phyloP scores from a whole-genome alignment of 2,888 invertebrate species.

The Tanaodytes sp. region DNA sequence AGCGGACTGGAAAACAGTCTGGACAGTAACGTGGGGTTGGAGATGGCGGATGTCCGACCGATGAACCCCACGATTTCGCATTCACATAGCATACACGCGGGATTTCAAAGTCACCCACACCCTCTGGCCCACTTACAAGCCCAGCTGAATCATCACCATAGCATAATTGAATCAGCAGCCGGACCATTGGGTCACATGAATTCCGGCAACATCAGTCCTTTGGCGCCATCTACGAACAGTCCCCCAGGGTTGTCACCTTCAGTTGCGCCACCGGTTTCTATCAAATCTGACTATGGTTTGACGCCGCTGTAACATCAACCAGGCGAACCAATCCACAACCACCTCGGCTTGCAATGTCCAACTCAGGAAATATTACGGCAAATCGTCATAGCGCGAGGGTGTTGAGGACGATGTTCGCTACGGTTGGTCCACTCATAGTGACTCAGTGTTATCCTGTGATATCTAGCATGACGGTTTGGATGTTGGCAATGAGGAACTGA shows the following conservation, averaged over 20 bases:
- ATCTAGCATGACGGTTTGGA: neutral
- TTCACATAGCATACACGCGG: slow-evolving; percentile 60
- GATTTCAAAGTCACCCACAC: slow-evolving; percentile 69
- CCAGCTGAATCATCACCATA: slow-evolving; percentile 71
- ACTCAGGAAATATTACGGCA: slow-evolving; percentile 37
- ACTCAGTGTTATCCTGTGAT: slow-evolving; percentile 26
- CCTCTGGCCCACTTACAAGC: slow-evolving; percentile 74
- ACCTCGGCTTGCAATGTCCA: slow-evolving; percentile 45
- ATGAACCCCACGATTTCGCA: slow-evolving; percentile 59
- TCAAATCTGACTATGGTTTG: slow-evolving; percentile 91
- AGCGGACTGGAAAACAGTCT: slow-evolving; percentile 68
- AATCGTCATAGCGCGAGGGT: slow-evolving; percentile 44
- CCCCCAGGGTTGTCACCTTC: slow-evolving; percentile 66
- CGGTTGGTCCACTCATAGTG: slow-evolving; percentile 7
- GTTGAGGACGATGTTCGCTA: slow-evolving; percentile 48
- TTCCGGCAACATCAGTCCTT: slow-evolving; percentile 70
- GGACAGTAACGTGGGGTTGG: slow-evolving; percentile 67
- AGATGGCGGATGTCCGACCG: slow-evolving; percentile 66
- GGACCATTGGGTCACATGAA: slow-evolving; percentile 66
- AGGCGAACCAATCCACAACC: slow-evolving; percentile 46
- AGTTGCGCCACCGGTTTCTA: slow-evolving; percentile 75
- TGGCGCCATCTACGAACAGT: slow-evolving; percentile 68
- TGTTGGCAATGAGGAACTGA: too few species aligned
- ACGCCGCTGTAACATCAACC: slow-evolving; percentile 80
- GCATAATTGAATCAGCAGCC: slow-evolving; percentile 69